These are phyloP conservation scores for Exephanes ischioxanthus DNA, from an alignment of 2,888 invertebrate genomes.

Conservation along the genomic window DNA sequence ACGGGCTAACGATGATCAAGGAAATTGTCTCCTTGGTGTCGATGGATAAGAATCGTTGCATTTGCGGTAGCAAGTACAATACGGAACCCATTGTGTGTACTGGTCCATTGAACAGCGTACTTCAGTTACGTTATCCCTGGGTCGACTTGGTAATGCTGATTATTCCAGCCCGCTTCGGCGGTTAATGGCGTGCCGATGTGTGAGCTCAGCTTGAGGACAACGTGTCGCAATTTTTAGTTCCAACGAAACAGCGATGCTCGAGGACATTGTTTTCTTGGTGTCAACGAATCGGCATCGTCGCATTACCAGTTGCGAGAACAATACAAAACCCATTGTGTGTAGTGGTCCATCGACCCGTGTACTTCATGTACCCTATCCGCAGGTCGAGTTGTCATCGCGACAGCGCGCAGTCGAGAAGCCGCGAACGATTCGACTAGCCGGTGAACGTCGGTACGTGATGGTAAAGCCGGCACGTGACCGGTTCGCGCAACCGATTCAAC, in stretches of 20 bases:
- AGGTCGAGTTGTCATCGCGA: constrained; percentile 29
- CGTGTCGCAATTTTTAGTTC: too few species aligned
- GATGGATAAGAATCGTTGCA: too few species aligned
- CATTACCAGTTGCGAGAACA: not conserved
- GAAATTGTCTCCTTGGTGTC: too few species aligned
- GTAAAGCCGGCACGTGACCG: constrained; percentile 53
- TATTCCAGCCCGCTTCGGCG: too few species aligned
- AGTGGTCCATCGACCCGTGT: not conserved
- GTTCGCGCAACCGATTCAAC: constrained; percentile 44
- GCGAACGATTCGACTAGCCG: constrained; percentile 42
- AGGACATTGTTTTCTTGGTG: not conserved
- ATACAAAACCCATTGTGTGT: not conserved
- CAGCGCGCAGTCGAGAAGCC: constrained; percentile 37
- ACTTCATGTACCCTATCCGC: not conserved
- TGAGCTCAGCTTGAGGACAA: too few species aligned
- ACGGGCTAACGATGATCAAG: too few species aligned
- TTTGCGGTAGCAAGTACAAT: too few species aligned
- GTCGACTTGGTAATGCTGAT: not conserved
- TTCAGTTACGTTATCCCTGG: not conserved
- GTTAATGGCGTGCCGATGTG: too few species aligned
- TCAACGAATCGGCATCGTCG: not conserved
- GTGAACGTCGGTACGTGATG: constrained; percentile 56
- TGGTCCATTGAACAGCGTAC: not conserved
- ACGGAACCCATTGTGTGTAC: not conserved
- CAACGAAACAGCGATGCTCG: not conserved